Conservation (phyloP, 2,113 vertebrate genomes). For the Siniperca knerii region DNA sequence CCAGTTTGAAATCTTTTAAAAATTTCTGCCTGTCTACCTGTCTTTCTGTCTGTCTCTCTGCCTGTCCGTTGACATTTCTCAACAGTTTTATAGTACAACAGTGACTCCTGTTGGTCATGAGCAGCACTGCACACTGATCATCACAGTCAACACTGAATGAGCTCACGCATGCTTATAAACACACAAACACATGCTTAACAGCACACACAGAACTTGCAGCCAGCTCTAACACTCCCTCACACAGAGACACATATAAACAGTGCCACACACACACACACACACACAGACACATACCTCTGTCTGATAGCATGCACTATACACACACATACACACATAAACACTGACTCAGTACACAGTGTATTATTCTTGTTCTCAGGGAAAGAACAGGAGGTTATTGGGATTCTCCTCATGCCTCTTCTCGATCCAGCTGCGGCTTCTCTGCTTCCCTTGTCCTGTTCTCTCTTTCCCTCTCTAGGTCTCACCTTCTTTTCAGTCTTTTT, state of each 20-base stretch:
- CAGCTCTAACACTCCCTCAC: not conserved
- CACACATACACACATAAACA: constrained; percentile 17
- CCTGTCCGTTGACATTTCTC: not conserved
- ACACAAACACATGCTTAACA: constrained; percentile 24
- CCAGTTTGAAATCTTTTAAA: not conserved
- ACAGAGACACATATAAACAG: constrained; percentile 2
- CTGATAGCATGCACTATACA: constrained; percentile 14
- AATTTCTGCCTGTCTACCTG: not conserved
- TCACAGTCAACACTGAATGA: constrained; percentile 12
- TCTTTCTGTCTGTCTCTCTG: not conserved
- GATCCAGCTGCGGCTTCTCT: constrained; percentile 62
- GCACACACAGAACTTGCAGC: constrained; percentile 3
- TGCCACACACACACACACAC: not conserved
- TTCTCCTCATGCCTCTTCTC: constrained; percentile 67
- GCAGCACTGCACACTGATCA: constrained; percentile 30
- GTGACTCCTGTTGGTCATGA: constrained; percentile 62
- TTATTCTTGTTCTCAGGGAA: constrained; percentile 58
- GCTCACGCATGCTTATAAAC: not conserved
- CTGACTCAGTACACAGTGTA: constrained; percentile 50
- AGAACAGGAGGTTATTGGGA: constrained; percentile 74
- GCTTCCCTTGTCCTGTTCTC: constrained; percentile 45
- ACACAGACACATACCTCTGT: not conserved
- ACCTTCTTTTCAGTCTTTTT: constrained; percentile 5
- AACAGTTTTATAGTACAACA: constrained; percentile 40
- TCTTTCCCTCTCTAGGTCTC: constrained; percentile 25